Evolutionary conservation across 2,888 invertebrate species (phyloP).

Genomic region (Thyatira batis): DNA sequence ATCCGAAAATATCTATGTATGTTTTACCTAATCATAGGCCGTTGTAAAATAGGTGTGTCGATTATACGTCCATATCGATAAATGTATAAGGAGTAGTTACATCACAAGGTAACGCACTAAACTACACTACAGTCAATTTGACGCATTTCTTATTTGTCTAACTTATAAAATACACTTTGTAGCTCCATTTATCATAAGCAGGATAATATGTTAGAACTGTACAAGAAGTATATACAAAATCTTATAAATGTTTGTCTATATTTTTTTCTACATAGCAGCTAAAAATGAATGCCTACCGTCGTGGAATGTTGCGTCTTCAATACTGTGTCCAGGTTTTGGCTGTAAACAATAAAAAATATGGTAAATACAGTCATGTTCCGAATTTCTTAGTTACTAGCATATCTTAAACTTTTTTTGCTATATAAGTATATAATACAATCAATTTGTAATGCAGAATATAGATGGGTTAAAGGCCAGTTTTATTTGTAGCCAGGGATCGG

Average conservation of each 20-base stretch:
- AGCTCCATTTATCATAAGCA: constrained; percentile 59
- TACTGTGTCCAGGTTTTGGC: constrained; percentile 95
- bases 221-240: constrained; percentile 68
- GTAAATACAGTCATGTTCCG: constrained; percentile 2
- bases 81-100: constrained; percentile 7
- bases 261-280: constrained; percentile 50
- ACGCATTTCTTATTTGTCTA: constrained; percentile 21
- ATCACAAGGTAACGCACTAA: constrained; percentile 11
- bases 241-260: constrained; percentile 32
- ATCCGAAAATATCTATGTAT: constrained; percentile 73
- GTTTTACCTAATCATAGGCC: constrained; percentile 54
- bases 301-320: constrained; percentile 61
- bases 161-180: constrained; percentile 46
- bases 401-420: no score
- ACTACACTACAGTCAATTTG: constrained; percentile 17
- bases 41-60: constrained; percentile 43
- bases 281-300: constrained; percentile 60
- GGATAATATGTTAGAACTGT: constrained; percentile 62
- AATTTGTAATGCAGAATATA: no score
- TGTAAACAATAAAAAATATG: constrained; percentile 60
- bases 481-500: no score
- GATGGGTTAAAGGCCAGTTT: no score
- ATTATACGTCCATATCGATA: constrained; percentile 14
- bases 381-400: no score
- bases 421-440: no score